Base-by-base conservation (phyloP, 1,140 invertebrate species). In the Gonatopus flavifemur region DNA sequence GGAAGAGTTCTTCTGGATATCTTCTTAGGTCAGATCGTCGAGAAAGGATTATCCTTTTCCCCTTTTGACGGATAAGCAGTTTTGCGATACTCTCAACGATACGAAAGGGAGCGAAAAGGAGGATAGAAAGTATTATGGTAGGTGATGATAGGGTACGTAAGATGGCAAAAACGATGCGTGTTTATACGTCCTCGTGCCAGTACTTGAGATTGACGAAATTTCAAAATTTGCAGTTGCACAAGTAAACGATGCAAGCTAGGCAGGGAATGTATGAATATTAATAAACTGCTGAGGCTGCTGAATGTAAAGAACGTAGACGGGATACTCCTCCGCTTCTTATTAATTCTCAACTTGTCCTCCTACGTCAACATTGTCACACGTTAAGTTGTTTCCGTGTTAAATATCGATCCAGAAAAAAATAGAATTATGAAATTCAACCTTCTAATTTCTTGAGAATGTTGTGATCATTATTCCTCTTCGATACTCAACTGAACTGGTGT, bases 241-340 rank as follows among this genome's bases (percentile, higher is more conserved):
- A 40, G 25, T 21, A 41, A 28, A 12, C 15, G 36, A 32, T 13
- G 7, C 32, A 37, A 41, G 42, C 18, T 16, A 8, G 33, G 15
- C 33, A 18, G 52, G 30, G 15, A n/a, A 30, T 28, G 50, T 66
- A 72, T 74, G 71, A 74, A 74, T 74, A 74, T 74, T 74, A 66
- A 74, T 73, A 67, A n/a, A n/a, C n/a, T 72, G 72, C 72, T 74
- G 72, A 73, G 68, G 44, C 66, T 65, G 71, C 70, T 69, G 64
- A 70, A 72, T 60, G 49, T 54, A 37, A 68, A 50, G 42, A 61
- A 54, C 62, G 31, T 15, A 51, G 50, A 68, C 39, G 19, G 8
- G 43, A 44, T 28, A 39, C 61, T n/a, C n/a, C n/a, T n/a, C 48
- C 31, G 49, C 46, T 59, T 56, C 63, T 49, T 64, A 59, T 64